Percentiles rank a stretch among this genome's conserved stretches.
Conservation (phyloP, 2,113 vertebrate genomes). For the Odocoileus virginianus region DNA sequence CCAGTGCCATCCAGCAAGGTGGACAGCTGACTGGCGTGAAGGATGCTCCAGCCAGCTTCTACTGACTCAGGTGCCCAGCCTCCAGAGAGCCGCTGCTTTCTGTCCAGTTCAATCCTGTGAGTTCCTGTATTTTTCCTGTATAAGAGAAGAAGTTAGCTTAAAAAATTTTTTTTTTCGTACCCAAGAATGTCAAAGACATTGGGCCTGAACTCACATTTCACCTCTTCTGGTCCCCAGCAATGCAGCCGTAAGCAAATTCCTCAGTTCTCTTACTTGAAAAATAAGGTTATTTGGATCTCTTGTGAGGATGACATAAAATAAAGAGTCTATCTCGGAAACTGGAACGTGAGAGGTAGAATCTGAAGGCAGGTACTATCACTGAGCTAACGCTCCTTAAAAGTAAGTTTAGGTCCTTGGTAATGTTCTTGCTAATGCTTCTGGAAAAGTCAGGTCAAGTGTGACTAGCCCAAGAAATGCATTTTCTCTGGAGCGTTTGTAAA, state of each 20-base stretch:
- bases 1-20: rapidly evolving
- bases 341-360: not conserved
- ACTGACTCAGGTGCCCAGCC: too few species aligned
- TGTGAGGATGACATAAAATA: not conserved
- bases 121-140: not conserved
- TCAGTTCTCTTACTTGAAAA: not conserved
- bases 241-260: not conserved
- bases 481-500: not conserved
- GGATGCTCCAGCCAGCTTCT: not conserved
- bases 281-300: not conserved
- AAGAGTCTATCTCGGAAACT: not conserved
- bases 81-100: not conserved
- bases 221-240: not conserved
- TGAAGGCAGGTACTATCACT: not conserved
- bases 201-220: not conserved
- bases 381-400: not conserved
- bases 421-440: not conserved
- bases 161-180: not conserved
- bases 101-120: not conserved
- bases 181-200: not conserved
- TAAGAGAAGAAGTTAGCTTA: not conserved
- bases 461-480: not conserved
- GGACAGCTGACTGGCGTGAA: not conserved
- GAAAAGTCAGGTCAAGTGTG: not conserved
- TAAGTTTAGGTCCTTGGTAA: not conserved